Conservation (phyloP, 2,888 invertebrate genomes). For the Ichneumon xanthorius region DNA sequence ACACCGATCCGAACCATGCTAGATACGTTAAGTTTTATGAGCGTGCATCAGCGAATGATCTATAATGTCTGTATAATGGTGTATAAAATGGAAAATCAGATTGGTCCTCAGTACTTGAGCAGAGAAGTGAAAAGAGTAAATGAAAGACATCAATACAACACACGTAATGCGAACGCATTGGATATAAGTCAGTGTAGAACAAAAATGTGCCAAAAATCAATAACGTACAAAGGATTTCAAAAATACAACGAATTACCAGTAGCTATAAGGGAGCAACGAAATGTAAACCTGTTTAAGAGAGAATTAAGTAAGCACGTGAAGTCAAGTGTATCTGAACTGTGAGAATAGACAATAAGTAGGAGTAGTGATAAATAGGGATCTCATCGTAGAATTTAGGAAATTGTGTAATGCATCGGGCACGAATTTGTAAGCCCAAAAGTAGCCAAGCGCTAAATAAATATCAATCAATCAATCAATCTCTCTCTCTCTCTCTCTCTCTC, state of each 20-base stretch:
- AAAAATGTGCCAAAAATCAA: background rate
- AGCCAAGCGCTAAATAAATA: background rate
- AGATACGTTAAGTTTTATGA: conserved; percentile 3
- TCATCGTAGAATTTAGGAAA: background rate
- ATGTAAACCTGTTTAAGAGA: background rate
- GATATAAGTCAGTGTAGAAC: conserved; percentile 4
- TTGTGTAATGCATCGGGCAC: background rate
- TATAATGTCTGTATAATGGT: no score
- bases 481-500: no score
- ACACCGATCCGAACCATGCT: background rate
- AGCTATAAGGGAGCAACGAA: background rate
- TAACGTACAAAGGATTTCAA: conserved; percentile 16
- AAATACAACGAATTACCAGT: conserved; percentile 11
- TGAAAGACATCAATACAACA: conserved; percentile 14
- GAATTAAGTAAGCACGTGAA: background rate
- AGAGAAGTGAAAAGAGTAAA: no score
- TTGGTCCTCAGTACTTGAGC: no score
- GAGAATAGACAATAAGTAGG: background rate
- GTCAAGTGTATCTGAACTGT: background rate
- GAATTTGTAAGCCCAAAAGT: background rate
- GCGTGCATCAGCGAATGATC: conserved; percentile 5
- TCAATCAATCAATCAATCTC: background rate
- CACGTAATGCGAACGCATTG: conserved; percentile 4
- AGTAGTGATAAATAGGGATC: background rate
- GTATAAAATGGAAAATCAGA: no score